These are phyloP conservation scores for Heptranchias perlo DNA, from an alignment of 2,113 vertebrate species.

Conservation along the genomic window DNA sequence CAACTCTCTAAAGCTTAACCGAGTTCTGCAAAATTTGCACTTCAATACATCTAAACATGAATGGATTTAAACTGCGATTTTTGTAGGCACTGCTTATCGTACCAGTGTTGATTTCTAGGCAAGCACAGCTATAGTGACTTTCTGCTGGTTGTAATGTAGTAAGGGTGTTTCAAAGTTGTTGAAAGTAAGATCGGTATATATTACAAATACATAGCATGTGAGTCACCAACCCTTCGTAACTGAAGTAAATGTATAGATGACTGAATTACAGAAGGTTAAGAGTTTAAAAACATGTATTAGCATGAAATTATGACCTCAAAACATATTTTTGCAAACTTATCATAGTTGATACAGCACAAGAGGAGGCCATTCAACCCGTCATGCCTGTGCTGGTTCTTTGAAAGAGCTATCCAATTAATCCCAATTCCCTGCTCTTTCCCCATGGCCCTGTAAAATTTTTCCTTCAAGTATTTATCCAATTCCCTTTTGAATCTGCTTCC, in stretches of 20 bases:
- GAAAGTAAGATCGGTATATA: neutral
- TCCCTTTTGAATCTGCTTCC: too few species aligned
- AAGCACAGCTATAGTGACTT: neutral
- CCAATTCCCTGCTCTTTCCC: too few species aligned
- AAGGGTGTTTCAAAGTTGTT: neutral
- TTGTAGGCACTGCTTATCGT: neutral
- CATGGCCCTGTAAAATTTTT: too few species aligned
- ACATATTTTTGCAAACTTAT: neutral
- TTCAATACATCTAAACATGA: neutral
- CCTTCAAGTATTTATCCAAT: too few species aligned
- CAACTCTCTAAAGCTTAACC: neutral
- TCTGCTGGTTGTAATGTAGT: neutral
- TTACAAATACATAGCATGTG: neutral
- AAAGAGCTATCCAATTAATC: too few species aligned
- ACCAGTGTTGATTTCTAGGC: neutral
- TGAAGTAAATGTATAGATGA: neutral
- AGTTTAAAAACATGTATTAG: neutral
- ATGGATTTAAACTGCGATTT: neutral
- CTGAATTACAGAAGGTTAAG: neutral
- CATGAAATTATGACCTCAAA: neutral
- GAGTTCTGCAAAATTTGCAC: neutral
- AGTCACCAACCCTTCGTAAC: neutral
- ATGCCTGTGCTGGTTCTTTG: too few species aligned
- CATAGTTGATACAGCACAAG: too few species aligned
- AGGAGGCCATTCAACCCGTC: too few species aligned